Percentiles rank a stretch among this genome's conserved stretches.
Evolutionary conservation across 2,113 vertebrate genomes (phyloP).

Genomic region (Spea bombifrons): DNA sequence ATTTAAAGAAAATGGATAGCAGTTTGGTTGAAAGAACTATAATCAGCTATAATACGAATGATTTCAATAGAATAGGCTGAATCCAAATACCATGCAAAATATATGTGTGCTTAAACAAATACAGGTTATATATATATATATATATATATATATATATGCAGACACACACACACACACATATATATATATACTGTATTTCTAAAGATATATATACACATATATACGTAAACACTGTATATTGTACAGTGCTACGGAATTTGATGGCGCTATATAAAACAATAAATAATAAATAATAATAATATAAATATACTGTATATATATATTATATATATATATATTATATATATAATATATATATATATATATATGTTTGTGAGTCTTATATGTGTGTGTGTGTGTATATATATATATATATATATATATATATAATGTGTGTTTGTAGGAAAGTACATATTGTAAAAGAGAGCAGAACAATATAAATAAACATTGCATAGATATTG

Average conservation of each 20-base stretch:
- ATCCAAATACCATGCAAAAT: neutral
- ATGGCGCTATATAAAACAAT: no score
- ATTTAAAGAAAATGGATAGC: neutral
- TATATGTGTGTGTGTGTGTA: no score
- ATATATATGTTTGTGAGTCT: neutral
- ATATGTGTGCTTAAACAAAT: neutral
- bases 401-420: neutral
- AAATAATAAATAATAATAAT: no score
- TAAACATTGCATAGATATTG: no score
- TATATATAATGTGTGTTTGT: neutral
- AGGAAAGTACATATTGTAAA: no score
- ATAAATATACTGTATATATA: neutral
- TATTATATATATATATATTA: neutral
- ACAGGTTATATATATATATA: neutral
- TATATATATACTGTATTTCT: neutral
- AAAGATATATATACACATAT: no score
- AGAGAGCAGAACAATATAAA: no score
- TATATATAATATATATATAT: neutral
- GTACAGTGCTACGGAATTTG: no score
- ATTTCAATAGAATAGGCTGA: neutral
- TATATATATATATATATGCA: neutral
- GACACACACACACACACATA: neutral
- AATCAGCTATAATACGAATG: neutral
- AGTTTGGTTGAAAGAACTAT: neutral
- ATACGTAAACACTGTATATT: no score